Evolutionary conservation across 2,888 invertebrate species (phyloP), one percentile per base, ranked within the genome.

Genomic region (Andrena minutula): DNA sequence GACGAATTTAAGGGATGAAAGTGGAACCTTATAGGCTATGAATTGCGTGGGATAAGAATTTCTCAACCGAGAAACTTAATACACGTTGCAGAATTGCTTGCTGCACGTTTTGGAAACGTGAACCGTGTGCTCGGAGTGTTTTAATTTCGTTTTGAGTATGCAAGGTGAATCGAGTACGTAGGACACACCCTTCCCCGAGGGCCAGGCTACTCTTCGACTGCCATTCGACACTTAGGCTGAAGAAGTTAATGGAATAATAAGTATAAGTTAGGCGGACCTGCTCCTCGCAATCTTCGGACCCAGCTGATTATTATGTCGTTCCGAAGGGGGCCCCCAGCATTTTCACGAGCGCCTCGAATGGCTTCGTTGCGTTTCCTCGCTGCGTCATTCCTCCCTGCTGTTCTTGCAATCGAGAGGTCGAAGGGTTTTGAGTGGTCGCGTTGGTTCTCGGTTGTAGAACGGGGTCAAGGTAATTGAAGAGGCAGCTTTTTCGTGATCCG

Each of bases 241-340:
- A 78, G 83, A 85, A 81, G 88, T 86, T 92, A 92, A 92, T 92
- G 92, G 86, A 92, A 92, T 92, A 92, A 91, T 92, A 92, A 92
- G 91, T 92, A 92, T 92, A 92, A 92, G 91, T 92, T 92, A 89
- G 88, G 85, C 53, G 51, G 86, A 69, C 61, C 76, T 70, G 71
- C 63, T 73, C 75, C 72, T 74, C 76, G 79, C 78, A 74, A 73
- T 80, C 77, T 89, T 84, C 75, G 73, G 66, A 81, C 86, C 85
- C 82, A 87, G 84, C 83, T 90, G 82, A 90, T 88, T 85, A 90
- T 91, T 90, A 89, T 89, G 89, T 90, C 89, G 88, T 91, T 90
- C 87, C 79, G 76, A 65, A 75, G 61, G 63, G 12, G 71, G 79
- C 81, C 82, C 64, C 76, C 49, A 84, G 82, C 76, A 81, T 76